Conservation (phyloP, 2,797 vertebrate genomes). For the Thripadectes ignobilis region DNA sequence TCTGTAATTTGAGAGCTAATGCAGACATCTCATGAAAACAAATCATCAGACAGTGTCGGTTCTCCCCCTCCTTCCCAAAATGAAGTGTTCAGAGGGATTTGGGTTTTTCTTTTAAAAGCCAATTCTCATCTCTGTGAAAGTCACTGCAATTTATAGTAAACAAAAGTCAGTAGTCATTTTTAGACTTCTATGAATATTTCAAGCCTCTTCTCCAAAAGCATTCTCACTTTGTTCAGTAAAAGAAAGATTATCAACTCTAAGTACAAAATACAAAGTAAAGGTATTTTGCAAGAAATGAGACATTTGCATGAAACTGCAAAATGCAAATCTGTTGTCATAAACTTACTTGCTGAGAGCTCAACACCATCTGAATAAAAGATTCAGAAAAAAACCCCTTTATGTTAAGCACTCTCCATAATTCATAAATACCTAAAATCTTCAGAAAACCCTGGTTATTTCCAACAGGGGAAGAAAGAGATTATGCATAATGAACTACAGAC, state of each 20-base stretch:
- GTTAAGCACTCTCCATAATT: neutral
- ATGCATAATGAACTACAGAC: neutral
- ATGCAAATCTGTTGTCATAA: neutral
- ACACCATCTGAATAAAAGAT: neutral
- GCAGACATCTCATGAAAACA: conserved; percentile 64
- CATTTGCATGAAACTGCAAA: neutral
- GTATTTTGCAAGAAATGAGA: neutral
- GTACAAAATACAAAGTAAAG: neutral
- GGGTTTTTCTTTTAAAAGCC: conserved; percentile 37
- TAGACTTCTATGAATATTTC: conserved; percentile 37
- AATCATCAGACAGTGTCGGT: conserved; percentile 33
- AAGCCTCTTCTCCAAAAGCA: neutral
- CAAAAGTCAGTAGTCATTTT: conserved; percentile 33
- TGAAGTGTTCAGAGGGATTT: neutral
- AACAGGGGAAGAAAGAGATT: neutral
- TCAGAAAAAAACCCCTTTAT: neutral
- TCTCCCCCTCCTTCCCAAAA: conserved; percentile 47
- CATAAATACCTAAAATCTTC: neutral
- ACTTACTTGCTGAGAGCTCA: neutral
- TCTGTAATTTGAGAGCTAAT: conserved; percentile 70
- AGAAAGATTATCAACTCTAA: conserved; percentile 9
- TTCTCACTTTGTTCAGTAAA: neutral
- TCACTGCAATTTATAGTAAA: conserved; percentile 28
- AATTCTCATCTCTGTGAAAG: conserved; percentile 25
- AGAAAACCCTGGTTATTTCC: neutral